phyloP scores from a whole-genome alignment of 2,113 vertebrate genomes.

The Coptodon bakossiorum region DNA sequence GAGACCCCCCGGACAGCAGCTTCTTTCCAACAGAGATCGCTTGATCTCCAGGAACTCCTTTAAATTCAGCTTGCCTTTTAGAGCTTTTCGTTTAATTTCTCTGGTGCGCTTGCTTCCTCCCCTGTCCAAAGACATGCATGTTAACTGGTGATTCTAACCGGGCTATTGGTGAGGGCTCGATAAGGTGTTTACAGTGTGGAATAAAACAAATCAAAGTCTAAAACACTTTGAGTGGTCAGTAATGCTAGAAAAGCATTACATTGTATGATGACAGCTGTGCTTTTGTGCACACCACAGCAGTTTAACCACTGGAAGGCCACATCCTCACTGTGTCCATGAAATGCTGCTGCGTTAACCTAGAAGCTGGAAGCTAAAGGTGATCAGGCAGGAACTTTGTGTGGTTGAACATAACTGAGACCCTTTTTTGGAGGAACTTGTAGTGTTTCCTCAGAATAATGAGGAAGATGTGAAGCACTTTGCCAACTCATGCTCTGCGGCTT shows the following conservation, averaged over 20 bases:
- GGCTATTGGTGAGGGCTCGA: neutral
- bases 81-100: neutral
- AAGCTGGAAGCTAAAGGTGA: neutral
- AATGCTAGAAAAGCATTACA: neutral
- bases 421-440: neutral
- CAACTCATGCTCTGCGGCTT: neutral
- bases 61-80: neutral
- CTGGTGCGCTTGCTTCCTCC: neutral
- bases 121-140: neutral
- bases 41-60: neutral
- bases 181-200: neutral
- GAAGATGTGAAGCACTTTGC: neutral
- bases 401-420: neutral
- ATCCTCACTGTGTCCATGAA: neutral
- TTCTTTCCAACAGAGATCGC: neutral
- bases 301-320: neutral
- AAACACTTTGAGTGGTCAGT: neutral
- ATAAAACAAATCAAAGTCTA: neutral
- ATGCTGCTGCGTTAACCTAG: neutral
- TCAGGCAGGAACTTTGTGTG: neutral
- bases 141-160: neutral
- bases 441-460: neutral
- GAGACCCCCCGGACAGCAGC: neutral
- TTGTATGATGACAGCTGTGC: neutral
- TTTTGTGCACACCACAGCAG: neutral